Conservation (phyloP, 2,113 vertebrate species). For the Ammospiza nelsoni region DNA sequence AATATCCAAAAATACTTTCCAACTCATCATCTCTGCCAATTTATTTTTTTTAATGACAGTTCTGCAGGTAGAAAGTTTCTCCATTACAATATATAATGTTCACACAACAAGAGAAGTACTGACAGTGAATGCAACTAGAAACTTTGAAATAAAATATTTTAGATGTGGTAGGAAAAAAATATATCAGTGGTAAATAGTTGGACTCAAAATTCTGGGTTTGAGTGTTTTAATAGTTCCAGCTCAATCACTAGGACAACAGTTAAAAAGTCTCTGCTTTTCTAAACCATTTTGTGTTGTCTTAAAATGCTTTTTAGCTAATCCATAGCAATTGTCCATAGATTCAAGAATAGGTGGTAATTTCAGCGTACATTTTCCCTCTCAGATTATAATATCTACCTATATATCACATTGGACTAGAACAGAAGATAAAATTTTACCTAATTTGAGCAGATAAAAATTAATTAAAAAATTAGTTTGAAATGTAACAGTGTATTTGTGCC, state of each 20-base stretch:
- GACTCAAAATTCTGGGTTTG: background rate
- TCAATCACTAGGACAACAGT: background rate
- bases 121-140: background rate
- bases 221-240: background rate
- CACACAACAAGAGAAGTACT: background rate
- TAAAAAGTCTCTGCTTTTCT: background rate
- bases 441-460: background rate
- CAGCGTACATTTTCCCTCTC: background rate
- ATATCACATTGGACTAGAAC: background rate
- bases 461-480: background rate
- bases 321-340: background rate
- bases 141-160: background rate
- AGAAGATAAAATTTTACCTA: background rate
- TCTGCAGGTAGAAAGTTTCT: background rate
- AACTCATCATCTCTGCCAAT: background rate
- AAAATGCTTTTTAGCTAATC: background rate
- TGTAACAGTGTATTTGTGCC: background rate
- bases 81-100: background rate
- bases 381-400: background rate
- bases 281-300: background rate
- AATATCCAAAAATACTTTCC: background rate
- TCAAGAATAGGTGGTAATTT: background rate
- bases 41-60: background rate
- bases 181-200: background rate
- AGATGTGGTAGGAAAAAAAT: background rate